phyloP scores from a whole-genome alignment of 2,113 vertebrate genomes.

The Eudyptes chrysolophus region DNA sequence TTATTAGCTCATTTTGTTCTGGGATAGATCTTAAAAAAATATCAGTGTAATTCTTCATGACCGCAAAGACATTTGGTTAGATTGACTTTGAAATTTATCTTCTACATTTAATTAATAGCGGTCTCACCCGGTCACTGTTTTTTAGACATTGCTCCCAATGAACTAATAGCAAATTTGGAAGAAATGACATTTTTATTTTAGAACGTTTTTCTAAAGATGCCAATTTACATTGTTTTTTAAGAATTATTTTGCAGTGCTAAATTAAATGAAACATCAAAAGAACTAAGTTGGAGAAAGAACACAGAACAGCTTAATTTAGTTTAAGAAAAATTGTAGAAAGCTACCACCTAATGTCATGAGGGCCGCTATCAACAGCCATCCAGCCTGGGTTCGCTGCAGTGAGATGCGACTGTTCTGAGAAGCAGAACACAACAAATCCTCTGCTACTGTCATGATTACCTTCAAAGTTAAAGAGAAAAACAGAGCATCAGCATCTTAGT shows the following conservation, averaged over 20 bases:
- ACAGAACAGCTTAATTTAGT: neutral
- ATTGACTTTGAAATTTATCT: neutral
- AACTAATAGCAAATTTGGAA: neutral
- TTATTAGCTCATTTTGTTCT: neutral
- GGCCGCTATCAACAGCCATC: conserved; percentile 88
- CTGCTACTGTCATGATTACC: conserved; percentile 86
- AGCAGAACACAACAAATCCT: conserved; percentile 90
- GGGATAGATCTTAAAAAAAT: neutral
- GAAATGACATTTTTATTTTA: neutral
- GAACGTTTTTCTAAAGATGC: neutral
- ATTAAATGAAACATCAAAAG: neutral
- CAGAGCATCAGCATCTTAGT: neutral
- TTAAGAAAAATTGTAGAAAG: neutral
- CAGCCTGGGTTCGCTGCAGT: conserved; percentile 86
- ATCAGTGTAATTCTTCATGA: neutral
- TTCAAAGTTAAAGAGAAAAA: conserved; percentile 60
- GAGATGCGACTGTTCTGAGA: conserved; percentile 89
- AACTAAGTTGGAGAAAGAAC: neutral
- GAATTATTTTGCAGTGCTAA: neutral
- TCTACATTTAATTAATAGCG: neutral
- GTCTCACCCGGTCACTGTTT: neutral
- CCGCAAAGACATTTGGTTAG: neutral
- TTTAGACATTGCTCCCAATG: neutral
- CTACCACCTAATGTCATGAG: conserved; percentile 87
- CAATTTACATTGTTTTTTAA: neutral